Conservation (phyloP, 1,140 invertebrate species). For the Laodelphax striatellus region DNA sequence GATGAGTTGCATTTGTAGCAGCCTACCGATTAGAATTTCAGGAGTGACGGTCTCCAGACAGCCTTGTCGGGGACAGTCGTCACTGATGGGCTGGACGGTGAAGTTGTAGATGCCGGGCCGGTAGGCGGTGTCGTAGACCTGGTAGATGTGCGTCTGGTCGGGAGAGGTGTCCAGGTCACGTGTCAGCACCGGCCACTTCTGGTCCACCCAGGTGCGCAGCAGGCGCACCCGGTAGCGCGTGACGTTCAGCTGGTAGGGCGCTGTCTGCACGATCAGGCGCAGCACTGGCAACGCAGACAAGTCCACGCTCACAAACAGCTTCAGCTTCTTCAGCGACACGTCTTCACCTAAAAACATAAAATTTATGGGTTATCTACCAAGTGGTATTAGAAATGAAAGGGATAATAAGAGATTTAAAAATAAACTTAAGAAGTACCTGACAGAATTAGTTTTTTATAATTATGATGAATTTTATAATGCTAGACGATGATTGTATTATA, state of each 20-base stretch:
- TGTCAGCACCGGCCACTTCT: constrained; percentile 1
- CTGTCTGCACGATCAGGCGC: constrained; percentile 1
- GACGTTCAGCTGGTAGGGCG: not conserved
- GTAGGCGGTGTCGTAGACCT: constrained; percentile 2
- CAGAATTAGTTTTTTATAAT: no score
- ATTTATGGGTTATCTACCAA: no score
- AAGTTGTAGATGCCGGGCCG: constrained; percentile 10
- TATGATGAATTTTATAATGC: no score
- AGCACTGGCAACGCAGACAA: not conserved
- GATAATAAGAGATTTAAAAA: no score
- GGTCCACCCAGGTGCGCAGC: constrained; percentile 7
- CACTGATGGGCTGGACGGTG: not conserved
- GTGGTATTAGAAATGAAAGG: no score
- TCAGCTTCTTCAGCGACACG: not conserved
- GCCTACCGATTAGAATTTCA: constrained; percentile 8
- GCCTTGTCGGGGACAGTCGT: not conserved
- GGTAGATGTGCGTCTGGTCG: not conserved
- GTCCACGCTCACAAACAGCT: constrained; percentile 9
- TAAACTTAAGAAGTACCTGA: no score
- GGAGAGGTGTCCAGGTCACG: not conserved
- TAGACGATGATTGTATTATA: no score
- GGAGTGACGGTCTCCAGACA: constrained; percentile 1
- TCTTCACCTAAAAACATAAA: not conserved
- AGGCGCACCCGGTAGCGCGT: constrained; percentile 5
- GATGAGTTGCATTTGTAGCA: no score